A percentile compares a stretch with the other conserved stretches of the same genome.
Conservation (phyloP, 1,140 invertebrate species). For the Platyscapa corneri region DNA sequence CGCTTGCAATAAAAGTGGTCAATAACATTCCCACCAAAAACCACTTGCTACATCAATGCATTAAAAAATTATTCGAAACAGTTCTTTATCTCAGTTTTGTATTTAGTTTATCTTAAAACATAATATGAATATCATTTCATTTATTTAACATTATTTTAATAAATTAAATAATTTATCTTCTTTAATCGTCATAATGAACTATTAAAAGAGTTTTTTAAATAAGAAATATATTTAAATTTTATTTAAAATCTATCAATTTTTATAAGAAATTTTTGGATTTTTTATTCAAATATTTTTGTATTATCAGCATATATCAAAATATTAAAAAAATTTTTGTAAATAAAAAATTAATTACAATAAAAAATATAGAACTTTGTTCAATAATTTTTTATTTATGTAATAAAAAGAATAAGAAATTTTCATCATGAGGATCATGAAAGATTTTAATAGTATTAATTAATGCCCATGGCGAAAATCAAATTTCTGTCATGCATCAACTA, state of each 20-base stretch:
- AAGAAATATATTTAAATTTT: too few relatives aligned
- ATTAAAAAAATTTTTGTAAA: neutral
- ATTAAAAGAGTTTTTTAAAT: too few relatives aligned
- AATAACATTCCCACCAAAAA: slow-evolving; percentile 39
- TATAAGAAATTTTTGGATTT: too few relatives aligned
- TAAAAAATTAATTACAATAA: neutral
- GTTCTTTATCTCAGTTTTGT: neutral
- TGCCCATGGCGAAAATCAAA: slow-evolving; percentile 46
- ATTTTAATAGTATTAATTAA: slow-evolving; percentile 48
- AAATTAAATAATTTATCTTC: neutral
- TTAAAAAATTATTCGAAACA: slow-evolving; percentile 35
- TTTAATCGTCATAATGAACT: too few relatives aligned
- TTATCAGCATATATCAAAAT: too few relatives aligned
- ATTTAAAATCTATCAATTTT: too few relatives aligned
- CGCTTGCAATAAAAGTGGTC: slow-evolving; percentile 36
- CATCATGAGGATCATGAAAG: slow-evolving; percentile 27
- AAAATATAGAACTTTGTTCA: slow-evolving; percentile 22
- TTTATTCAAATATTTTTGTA: too few relatives aligned
- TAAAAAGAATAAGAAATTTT: slow-evolving; percentile 36
- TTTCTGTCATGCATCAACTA: slow-evolving; percentile 42
- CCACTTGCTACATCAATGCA: slow-evolving; percentile 30
- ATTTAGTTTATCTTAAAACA: neutral
- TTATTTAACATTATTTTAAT: neutral
- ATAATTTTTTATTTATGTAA: slow-evolving; percentile 22
- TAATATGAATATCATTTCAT: neutral